Conservation (phyloP, 2,797 vertebrate species). For the Nannoperca australis region DNA sequence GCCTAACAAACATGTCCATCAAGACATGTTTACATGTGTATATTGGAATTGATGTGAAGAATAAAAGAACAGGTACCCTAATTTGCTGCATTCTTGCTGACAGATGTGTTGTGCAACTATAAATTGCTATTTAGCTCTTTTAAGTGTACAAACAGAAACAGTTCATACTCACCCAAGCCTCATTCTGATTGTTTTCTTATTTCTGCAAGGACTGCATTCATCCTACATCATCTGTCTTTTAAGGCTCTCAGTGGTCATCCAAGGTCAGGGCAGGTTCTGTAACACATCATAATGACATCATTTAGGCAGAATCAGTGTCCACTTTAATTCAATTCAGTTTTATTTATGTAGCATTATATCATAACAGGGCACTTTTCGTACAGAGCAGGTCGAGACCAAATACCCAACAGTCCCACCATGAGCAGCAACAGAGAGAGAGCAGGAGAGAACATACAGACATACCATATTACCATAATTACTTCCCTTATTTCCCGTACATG, state of each 20-base stretch:
- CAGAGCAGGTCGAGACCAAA: too few species aligned
- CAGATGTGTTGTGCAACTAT: not conserved
- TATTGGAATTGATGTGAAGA: not conserved
- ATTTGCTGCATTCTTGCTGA: not conserved
- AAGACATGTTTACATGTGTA: slow-evolving; percentile 6
- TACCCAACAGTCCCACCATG: too few species aligned
- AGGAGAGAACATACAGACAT: too few species aligned
- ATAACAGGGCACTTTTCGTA: too few species aligned
- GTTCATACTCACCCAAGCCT: not conserved
- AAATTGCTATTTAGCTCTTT: not conserved
- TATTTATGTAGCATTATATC: too few species aligned
- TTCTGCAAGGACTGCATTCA: not conserved
- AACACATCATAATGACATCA: slow-evolving; percentile 13
- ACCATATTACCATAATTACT: slow-evolving; percentile 4
- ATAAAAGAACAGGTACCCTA: not conserved
- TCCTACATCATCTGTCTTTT: not conserved
- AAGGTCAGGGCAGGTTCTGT: not conserved
- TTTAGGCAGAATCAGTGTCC: slow-evolving; percentile 20
- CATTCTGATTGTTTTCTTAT: not conserved
- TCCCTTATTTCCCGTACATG: not conserved
- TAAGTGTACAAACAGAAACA: not conserved
- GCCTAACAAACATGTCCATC: slow-evolving; percentile 5
- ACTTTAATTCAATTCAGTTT: not conserved
- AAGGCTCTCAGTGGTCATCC: not conserved
- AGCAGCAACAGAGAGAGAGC: too few species aligned